These are phyloP conservation scores for Lycorma delicatula DNA, from an alignment of 1,140 invertebrate species.

Conservation along the genomic window DNA sequence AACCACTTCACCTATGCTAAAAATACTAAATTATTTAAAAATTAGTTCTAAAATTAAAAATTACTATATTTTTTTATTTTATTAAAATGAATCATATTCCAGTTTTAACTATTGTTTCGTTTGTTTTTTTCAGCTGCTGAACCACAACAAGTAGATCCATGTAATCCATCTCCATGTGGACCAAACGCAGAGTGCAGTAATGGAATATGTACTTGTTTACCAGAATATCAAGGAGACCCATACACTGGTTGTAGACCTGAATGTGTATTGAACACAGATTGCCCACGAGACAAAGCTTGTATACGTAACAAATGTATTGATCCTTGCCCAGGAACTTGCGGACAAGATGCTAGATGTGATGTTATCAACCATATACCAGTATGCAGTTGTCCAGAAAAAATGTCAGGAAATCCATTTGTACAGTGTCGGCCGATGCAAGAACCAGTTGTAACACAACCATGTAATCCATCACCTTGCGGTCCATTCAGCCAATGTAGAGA, in stretches of 20 bases:
- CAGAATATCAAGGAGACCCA: conserved; percentile 48
- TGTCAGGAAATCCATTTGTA: conserved; percentile 42
- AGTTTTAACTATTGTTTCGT: not conserved
- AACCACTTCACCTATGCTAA: too few species aligned
- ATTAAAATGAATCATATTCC: not conserved
- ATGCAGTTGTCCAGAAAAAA: conserved; percentile 41
- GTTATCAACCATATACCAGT: conserved; percentile 42
- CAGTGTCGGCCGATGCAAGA: conserved; percentile 35
- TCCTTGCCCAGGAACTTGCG: conserved; percentile 45
- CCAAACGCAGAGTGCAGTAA: conserved; percentile 49
- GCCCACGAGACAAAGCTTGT: conserved; percentile 41
- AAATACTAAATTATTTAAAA: too few species aligned
- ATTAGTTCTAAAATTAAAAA: too few species aligned
- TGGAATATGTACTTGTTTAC: conserved; percentile 42
- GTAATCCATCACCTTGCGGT: conserved; percentile 63
- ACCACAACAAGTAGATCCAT: conserved; percentile 35
- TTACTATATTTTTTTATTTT: not conserved
- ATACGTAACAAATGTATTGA: conserved; percentile 43
- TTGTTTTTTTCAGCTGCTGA: conserved; percentile 23
- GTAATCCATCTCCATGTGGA: conserved; percentile 47
- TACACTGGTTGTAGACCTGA: conserved; percentile 41
- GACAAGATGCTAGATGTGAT: conserved; percentile 42
- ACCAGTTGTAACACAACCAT: conserved; percentile 42
- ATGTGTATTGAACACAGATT: conserved; percentile 44
- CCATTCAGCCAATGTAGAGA: conserved; percentile 65